Evolutionary conservation across 2,888 invertebrate genomes (phyloP), one percentile per base, ranked within the genome.

Genomic region (Phortica okadai): DNA sequence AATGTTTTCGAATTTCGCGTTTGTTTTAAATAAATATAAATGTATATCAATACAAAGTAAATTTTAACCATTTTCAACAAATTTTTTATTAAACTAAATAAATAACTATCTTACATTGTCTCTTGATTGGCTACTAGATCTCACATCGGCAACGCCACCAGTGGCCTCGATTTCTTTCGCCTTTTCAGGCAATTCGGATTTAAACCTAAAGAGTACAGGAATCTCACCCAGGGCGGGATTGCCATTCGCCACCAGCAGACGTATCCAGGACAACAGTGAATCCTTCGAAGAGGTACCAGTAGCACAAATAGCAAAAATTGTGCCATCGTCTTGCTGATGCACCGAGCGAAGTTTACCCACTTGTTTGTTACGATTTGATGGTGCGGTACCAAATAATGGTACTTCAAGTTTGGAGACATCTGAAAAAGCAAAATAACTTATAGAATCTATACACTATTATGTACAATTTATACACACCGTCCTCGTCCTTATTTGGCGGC

Each of bases 241-340:
- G 0, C 93, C 94, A 87, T 94, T 92, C 77, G 93, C 93, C 90
- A 98, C 96, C 81, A 98, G 90, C 85, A 95, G 93, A 74, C 97
- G 93, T 87, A 98, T 94, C 98, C 96, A 99, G 0, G 97, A 97
- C n/a, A 98, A 91, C 7, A 99, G 92, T 0, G 98, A 98, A 92
- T 98, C 98, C 91, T 97, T 95, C 77, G 96, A 95, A 16, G 97
- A 96, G 10, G 96, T 95, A 73, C 98, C 98, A 77, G 98, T 98
- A 42, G 97, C 97, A 92, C 97, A 97, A 73, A 97, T 93, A 8
- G 95, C 95, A 82, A 97, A 94, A 85, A 98, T 95, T 0, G 95
- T 96, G 5, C 97, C 98, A 91, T 99, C 98, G 75, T 96, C 95
- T 92, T 99, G 98, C 90, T 98, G 97, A 90, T 99, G 98, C 1